Percentiles rank a stretch among this genome's conserved stretches.
These are phyloP conservation scores for Drosophila oshimai DNA, from an alignment of 1,140 invertebrate genomes.

Conservation along the genomic window DNA sequence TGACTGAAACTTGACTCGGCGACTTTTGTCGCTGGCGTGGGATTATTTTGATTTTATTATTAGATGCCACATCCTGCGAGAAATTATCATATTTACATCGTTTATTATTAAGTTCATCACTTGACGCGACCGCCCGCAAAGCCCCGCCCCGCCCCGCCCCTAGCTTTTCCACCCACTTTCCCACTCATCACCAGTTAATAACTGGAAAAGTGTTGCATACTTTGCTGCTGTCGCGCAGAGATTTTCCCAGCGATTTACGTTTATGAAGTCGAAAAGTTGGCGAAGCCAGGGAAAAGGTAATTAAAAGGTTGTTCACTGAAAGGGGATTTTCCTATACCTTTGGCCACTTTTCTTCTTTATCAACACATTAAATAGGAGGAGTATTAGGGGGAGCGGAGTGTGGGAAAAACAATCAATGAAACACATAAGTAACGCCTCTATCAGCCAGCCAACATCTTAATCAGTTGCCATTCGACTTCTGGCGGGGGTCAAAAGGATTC, in stretches of 20 bases:
- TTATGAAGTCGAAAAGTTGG: conserved; percentile 49
- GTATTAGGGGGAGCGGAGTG: background rate
- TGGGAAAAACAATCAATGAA: conserved; percentile 65
- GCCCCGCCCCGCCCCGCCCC: background rate
- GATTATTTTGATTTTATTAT: conserved; percentile 83
- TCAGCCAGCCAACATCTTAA: conserved; percentile 59
- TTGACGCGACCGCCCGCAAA: conserved; percentile 46
- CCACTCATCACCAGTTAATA: conserved; percentile 37
- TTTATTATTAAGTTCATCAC: conserved; percentile 83
- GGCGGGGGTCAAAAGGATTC: conserved; percentile 56
- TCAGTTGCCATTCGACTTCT: conserved; percentile 63
- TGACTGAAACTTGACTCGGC: conserved; percentile 25
- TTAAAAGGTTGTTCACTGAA: conserved; percentile 32
- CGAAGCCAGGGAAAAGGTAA: conserved; percentile 27
- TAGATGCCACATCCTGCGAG: conserved; percentile 83
- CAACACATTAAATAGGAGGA: background rate
- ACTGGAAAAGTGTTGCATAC: conserved; percentile 69
- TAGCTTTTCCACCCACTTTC: too few relatives aligned
- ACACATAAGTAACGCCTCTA: conserved; percentile 70
- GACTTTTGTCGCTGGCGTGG: conserved; percentile 51
- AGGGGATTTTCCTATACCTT: background rate
- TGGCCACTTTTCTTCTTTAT: conserved; percentile 22
- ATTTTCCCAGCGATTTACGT: conserved; percentile 56
- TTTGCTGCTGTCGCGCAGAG: conserved; percentile 44
- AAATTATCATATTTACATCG: conserved; percentile 83